Percentiles rank a stretch among this genome's conserved stretches.
phyloP scores from a whole-genome alignment of 2,888 invertebrate species.

The Eudemis profundana region DNA sequence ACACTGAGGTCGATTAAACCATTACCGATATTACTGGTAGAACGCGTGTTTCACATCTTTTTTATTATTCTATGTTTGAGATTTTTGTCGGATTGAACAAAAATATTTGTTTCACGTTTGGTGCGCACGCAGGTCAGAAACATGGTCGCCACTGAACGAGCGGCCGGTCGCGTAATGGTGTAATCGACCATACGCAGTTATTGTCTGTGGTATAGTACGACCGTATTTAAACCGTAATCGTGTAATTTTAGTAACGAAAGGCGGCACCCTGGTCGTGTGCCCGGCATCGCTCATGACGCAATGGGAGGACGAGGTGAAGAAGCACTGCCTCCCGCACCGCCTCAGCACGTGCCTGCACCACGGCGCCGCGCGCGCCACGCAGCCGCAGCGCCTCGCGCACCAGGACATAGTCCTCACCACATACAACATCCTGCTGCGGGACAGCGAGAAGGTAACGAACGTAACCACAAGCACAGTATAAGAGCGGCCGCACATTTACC shows the following conservation, averaged over 20 bases:
- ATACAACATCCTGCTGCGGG: conserved; percentile 90
- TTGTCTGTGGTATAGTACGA: not conserved
- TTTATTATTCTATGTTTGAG: too few species aligned
- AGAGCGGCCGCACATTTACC: too few species aligned
- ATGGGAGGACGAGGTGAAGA: conserved; percentile 93
- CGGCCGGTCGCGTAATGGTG: too few species aligned
- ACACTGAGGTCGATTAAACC: too few species aligned
- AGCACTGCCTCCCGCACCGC: conserved; percentile 85
- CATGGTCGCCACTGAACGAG: too few species aligned
- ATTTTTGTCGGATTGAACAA: too few species aligned
- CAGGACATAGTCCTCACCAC: conserved; percentile 96
- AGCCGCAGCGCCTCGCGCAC: conserved; percentile 86
- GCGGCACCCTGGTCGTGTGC: conserved; percentile 95
- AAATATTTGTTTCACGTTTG: too few species aligned
- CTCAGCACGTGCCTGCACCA: conserved; percentile 91
- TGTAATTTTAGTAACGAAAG: conserved; percentile 72
- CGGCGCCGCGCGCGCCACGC: conserved; percentile 90
- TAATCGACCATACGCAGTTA: not conserved
- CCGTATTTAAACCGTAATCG: not conserved
- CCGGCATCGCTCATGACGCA: conserved; percentile 96
- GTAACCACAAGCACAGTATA: too few species aligned
- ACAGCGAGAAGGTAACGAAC: conserved; percentile 81
- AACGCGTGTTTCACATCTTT: too few species aligned
- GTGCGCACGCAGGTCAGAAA: too few species aligned
- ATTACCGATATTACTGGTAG: too few species aligned